Percentiles rank a stretch among this genome's conserved stretches.
These are phyloP conservation scores for Sceloporus undulatus DNA, from an alignment of 2,113 vertebrate genomes.

Conservation along the genomic window DNA sequence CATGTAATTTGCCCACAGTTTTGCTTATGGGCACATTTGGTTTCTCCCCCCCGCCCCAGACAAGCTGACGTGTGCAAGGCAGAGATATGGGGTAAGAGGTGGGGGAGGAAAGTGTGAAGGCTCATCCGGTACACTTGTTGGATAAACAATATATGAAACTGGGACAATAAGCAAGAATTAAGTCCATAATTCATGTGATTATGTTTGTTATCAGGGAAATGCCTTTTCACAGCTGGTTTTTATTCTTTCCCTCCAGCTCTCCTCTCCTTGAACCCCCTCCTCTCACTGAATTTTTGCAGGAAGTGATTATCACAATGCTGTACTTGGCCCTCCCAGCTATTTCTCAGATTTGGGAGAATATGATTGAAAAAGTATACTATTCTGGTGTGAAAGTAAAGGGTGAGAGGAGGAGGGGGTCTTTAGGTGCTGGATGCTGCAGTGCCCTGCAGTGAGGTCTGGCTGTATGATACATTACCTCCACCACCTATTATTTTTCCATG, in stretches of 20 bases:
- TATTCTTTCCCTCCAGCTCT: slow-evolving; percentile 65
- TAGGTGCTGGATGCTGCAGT: neutral
- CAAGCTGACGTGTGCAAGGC: neutral
- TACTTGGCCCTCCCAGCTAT: slow-evolving; percentile 64
- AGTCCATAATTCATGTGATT: slow-evolving; percentile 57
- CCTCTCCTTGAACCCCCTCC: slow-evolving; percentile 48
- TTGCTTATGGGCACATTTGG: neutral
- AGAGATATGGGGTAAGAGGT: slow-evolving; percentile 27
- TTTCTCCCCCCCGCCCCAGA: neutral
- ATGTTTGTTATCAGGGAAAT: slow-evolving; percentile 78
- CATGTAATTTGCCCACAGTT: neutral
- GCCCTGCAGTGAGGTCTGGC: neutral
- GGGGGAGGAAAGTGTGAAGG: slow-evolving; percentile 27
- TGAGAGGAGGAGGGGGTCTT: neutral
- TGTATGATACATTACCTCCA: neutral
- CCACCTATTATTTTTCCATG: neutral
- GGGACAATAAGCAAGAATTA: slow-evolving; percentile 44
- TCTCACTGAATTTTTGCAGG: slow-evolving; percentile 65
- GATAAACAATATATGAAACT: slow-evolving; percentile 61
- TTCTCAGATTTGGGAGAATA: slow-evolving; percentile 51
- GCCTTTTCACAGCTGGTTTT: slow-evolving; percentile 70
- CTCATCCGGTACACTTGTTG: slow-evolving; percentile 45
- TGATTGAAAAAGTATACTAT: slow-evolving; percentile 28
- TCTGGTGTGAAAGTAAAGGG: neutral
- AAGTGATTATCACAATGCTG: slow-evolving; percentile 75